phyloP scores from a whole-genome alignment of 2,888 invertebrate species.

The Parnassius apollo region DNA sequence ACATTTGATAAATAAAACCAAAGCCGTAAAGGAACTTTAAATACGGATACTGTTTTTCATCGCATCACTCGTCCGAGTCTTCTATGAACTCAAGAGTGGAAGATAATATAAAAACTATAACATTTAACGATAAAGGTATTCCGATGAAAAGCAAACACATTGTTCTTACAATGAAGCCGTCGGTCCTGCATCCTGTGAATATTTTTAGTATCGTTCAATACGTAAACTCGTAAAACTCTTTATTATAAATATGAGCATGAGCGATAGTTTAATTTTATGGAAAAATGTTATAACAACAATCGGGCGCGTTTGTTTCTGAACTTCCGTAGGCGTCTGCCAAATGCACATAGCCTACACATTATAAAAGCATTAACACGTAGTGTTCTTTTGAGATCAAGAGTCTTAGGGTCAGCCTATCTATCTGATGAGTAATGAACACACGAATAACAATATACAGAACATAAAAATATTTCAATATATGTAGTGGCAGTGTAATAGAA shows the following conservation, averaged over 20 bases:
- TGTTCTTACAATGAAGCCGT: slow-evolving; percentile 48
- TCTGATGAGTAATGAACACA: too few relatives aligned
- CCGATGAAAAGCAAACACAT: slow-evolving; percentile 52
- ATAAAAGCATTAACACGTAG: too few relatives aligned
- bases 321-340: slow-evolving; percentile 53
- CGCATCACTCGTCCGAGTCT: slow-evolving; percentile 23
- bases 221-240: slow-evolving; percentile 70
- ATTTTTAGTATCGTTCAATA: slow-evolving; percentile 66
- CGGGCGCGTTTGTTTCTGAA: slow-evolving; percentile 47
- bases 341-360: slow-evolving; percentile 1
- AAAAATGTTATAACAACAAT: slow-evolving; percentile 63
- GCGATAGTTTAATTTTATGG: slow-evolving; percentile 64
- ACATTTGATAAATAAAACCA: slow-evolving; percentile 29
- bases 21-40: slow-evolving; percentile 17
- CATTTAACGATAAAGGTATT: slow-evolving; percentile 34
- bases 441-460: too few relatives aligned
- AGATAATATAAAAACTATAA: slow-evolving; percentile 36
- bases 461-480: too few relatives aligned
- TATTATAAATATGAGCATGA: slow-evolving; percentile 70
- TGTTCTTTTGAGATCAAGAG: too few relatives aligned
- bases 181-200: slow-evolving; percentile 65
- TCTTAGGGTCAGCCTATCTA: too few relatives aligned
- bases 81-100: slow-evolving; percentile 28
- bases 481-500: too few relatives aligned
- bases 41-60: slow-evolving; percentile 27